A percentile compares a stretch with the other conserved stretches of the same genome.
Conservation (phyloP, 2,113 vertebrate species). For the Epinephelus cyanopodus region DNA sequence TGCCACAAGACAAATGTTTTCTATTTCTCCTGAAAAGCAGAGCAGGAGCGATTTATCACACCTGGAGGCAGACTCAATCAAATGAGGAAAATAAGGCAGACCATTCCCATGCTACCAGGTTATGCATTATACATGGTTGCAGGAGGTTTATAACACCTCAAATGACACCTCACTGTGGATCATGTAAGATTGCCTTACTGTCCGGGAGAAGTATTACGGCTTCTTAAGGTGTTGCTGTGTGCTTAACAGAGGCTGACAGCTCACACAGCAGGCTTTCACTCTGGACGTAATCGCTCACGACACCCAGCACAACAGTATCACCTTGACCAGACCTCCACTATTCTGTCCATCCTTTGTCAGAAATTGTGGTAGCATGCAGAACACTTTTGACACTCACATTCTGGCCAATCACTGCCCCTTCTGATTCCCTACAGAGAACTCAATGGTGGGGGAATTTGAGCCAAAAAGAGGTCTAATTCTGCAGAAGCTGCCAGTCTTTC, state of each 20-base stretch:
- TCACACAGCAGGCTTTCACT: conserved; percentile 49
- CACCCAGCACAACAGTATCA: conserved; percentile 39
- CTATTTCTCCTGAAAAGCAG: conserved; percentile 61
- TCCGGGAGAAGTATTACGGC: conserved; percentile 44
- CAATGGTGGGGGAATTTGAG: conserved; percentile 30
- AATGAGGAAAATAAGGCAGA: conserved; percentile 65
- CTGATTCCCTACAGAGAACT: conserved; percentile 19
- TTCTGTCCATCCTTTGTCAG: conserved; percentile 37
- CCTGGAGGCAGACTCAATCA: conserved; percentile 70
- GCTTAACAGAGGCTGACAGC: conserved; percentile 56
- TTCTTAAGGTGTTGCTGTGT: conserved; percentile 46
- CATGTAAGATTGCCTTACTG: conserved; percentile 38
- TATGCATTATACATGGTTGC: conserved; percentile 69
- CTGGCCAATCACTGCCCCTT: conserved; percentile 34
- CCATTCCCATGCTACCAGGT: conserved; percentile 22
- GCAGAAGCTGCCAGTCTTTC: conserved; percentile 53
- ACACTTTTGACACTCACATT: conserved; percentile 24
- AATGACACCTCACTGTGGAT: conserved; percentile 54
- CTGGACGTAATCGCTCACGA: conserved; percentile 49
- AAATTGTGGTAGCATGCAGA: not conserved
- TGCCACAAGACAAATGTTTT: conserved; percentile 74
- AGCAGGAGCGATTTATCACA: conserved; percentile 62
- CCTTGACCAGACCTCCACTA: conserved; percentile 43
- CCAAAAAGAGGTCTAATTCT: conserved; percentile 52
- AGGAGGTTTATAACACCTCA: conserved; percentile 51